Evolutionary conservation across 1,140 invertebrate species (phyloP), one percentile per base, ranked within the genome.

Genomic region (Trypoxylus dichotomus): DNA sequence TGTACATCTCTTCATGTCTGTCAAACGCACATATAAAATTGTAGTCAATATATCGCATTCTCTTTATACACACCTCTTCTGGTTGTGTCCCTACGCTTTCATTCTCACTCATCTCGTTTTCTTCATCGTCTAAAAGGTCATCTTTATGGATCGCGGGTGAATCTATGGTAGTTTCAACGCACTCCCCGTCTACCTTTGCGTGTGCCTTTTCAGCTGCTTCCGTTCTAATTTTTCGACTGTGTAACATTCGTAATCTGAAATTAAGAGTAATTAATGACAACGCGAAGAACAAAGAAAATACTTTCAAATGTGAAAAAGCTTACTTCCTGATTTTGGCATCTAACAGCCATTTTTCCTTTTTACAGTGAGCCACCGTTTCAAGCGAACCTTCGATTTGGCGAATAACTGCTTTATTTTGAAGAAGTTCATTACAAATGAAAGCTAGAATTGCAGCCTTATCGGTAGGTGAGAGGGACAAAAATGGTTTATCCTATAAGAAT

Each of bases 391-490:
- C 94, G 71, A 96, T 92, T 86, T 95, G 94, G 13, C 91, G 88
- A 80, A 95, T 89, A 79, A 98, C 93, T 54, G 94, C 91, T 88
- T 97, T 96, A 85, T 97, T 97, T 86, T 96, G 95, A 68, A 98
- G 88, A 81, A 98, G 89, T 87, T 98, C 96, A 88, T 98, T 96
- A 87, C 96, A 98, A 1, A 98, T 89, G 86, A 95, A 97, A 2
- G 94, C 94, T 37, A 98, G 86, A 84, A 98, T 95, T 78, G 93
- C 91, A 0, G 95, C 92, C 85, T 98, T 98, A 76, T 93, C 91
- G 1, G 94, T 94, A 6, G 96, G 91, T 87, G 93, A 96, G 3
- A 98, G 87, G 0, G 96, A 92, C 74, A 96, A 90, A 86, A 96
- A 97, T 0, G 96, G 94, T 74, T 93, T 93, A 84, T 93, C 91